Evolutionary conservation across 2,113 vertebrate species (phyloP), one percentile per base, ranked within the genome.

Genomic region (Todiramphus chloris): DNA sequence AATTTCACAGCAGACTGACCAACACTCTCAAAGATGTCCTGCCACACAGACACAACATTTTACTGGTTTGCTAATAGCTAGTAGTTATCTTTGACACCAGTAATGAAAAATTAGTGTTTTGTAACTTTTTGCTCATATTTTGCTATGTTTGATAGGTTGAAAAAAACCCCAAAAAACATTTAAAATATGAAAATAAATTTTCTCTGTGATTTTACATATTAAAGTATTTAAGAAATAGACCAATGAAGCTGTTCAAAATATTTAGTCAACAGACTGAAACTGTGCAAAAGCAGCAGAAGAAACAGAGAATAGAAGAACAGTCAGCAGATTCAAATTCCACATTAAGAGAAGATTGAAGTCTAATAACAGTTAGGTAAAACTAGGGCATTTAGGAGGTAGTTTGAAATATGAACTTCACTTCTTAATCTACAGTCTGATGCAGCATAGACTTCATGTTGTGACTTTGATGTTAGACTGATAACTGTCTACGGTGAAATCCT

Each of bases 391-490:
- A 73, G 46, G 39, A 80, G 20, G 44, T 10, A 41, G 2, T 58
- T 68, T 55, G 33, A 90, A 76, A 31, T 68, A 50, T 0, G 7
- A 84, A 28, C 2, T 56, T 72, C 6, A 7, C 13, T 55, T 17
- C 19, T 53, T 60, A 28, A 20, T 41, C 10, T n/a, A 41, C 16
- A 68, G 5, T 18, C 11, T 63, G 18, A 24, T 59, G 48, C 16
- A 48, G 39, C 20, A 31, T 8, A 64, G 35, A 19, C 0, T 3
- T 51, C 11, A 5, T 4, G 3, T 1, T 31, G 74, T 20, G 6
- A 30, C 33, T 90, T 81, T 74, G 44, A 21, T 60, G 24, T 6
- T 23, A 70, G 53, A 8, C 33, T 51, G 59, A 21, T 3, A 59
- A 10, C 9, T 50, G 5, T 27, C 16, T 46, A 5, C 16, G 50